Evolutionary conservation across 2,888 invertebrate genomes (phyloP), one percentile per base, ranked within the genome.

Genomic region (Papilio demoleus): DNA sequence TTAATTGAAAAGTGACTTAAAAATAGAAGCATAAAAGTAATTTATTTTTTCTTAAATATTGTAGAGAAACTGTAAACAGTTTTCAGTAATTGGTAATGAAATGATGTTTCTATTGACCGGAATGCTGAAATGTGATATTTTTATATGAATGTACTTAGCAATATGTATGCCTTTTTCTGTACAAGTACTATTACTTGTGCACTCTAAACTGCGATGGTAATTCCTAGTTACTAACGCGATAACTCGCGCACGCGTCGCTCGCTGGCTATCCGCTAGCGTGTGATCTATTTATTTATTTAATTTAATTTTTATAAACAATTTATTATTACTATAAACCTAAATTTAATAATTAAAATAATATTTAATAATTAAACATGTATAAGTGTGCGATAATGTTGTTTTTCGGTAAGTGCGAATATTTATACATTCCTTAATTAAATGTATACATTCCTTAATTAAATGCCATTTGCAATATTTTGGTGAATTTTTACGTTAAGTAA

Each of bases 171-270:
- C 47, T 59, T 45, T 56, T 63, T 58, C 45, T 47, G 34, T 59
- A 59, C 14, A 27, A 40, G 45, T 59, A 47, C 60, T 60, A 64
- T 68, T 63, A 50, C 27, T 59, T 24, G 63, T 78, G 79, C 84
- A 77, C 82, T 87, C 85, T 86, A 86, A 82, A 81, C 79, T 81
- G 74, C 76, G 83, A 83, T 78, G 72, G 79, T 83, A 82, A 85
- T 79, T 42, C 82, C 76, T 73, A 77, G 79, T 81, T 82, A 83
- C 83, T 84, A 59, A 50, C 47, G 73, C 73, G 74, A 80, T 80
- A 80, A 85, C 83, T 83, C 78, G 79, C 76, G 76, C 70, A 24
- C 40, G 67, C 64, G 70, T 62, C 73, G 70, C 70, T 73, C 70
- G 75, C 73, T 76, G 79, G 73, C 74, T 77, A 77, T 71, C 77